phyloP scores from a whole-genome alignment of 2,113 vertebrate genomes.

The Labeo catla region DNA sequence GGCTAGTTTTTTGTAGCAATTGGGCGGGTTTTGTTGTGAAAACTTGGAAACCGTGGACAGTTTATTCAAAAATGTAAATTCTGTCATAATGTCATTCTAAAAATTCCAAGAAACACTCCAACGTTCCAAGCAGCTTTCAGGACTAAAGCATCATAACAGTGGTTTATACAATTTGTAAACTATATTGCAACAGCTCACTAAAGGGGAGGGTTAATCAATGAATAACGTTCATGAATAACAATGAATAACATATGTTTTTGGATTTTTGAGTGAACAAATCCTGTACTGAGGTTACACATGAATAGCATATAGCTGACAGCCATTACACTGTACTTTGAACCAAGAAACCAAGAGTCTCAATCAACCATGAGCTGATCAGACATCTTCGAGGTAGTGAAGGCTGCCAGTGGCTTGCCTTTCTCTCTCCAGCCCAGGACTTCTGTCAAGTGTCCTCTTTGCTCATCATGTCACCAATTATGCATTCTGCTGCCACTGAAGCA shows the following conservation, averaged over 20 bases:
- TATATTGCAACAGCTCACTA: background rate
- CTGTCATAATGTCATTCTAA: background rate
- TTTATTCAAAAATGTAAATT: background rate
- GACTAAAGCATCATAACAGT: background rate
- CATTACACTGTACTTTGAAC: background rate
- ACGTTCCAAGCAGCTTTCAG: background rate
- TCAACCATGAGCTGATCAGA: constrained; percentile 11
- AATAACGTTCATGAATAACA: background rate
- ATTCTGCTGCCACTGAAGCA: constrained; percentile 31
- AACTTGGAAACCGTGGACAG: no score
- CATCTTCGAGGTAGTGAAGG: constrained; percentile 10
- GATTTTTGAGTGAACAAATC: background rate
- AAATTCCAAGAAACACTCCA: background rate
- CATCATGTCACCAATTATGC: constrained; percentile 44
- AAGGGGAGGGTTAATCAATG: background rate
- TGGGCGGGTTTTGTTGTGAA: no score
- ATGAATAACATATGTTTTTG: background rate
- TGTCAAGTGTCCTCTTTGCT: constrained; percentile 40
- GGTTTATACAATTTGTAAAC: background rate
- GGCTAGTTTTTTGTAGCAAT: no score
- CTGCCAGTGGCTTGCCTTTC: constrained; percentile 3
- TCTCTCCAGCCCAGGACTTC: constrained; percentile 14
- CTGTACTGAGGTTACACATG: background rate
- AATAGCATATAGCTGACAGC: background rate
- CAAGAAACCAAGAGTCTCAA: background rate